Percentiles rank a stretch among this genome's conserved stretches.
Evolutionary conservation across 2,113 vertebrate genomes (phyloP).

Genomic region (Peromyscus polionotus): DNA sequence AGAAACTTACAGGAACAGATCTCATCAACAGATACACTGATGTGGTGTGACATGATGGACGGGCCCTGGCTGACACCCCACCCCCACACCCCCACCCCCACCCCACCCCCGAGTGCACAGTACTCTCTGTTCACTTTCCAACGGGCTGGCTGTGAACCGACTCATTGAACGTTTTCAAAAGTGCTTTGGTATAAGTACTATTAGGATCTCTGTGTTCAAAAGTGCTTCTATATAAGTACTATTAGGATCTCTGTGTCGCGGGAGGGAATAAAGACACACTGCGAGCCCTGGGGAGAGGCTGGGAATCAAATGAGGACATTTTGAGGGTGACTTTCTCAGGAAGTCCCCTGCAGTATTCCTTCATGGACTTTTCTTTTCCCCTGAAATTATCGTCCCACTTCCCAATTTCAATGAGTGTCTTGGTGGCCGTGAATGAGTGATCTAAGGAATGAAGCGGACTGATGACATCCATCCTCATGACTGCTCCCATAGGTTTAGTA

Average conservation of each 20-base stretch:
- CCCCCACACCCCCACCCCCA: neutral
- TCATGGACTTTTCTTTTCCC: neutral
- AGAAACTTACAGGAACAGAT: neutral
- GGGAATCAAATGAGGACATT: neutral
- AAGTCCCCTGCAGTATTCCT: neutral
- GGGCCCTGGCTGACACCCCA: neutral
- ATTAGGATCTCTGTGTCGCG: neutral
- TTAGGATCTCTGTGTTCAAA: neutral
- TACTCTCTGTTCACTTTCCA: neutral
- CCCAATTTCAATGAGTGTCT: neutral
- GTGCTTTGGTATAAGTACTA: neutral
- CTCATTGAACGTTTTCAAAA: neutral
- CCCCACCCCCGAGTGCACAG: neutral
- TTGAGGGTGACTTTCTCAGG: neutral
- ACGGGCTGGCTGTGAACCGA: neutral
- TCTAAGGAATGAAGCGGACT: constrained; percentile 20
- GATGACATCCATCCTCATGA: neutral
- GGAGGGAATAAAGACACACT: neutral
- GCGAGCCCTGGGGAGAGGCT: neutral
- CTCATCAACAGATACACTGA: neutral
- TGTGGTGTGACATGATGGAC: neutral
- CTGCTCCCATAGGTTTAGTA: neutral
- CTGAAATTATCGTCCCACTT: constrained; percentile 16
- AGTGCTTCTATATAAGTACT: neutral
- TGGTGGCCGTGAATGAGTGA: constrained; percentile 3